Percentiles rank a stretch among this genome's conserved stretches.
Evolutionary conservation across 2,797 vertebrate genomes (phyloP).

Genomic region (Selene dorsalis): DNA sequence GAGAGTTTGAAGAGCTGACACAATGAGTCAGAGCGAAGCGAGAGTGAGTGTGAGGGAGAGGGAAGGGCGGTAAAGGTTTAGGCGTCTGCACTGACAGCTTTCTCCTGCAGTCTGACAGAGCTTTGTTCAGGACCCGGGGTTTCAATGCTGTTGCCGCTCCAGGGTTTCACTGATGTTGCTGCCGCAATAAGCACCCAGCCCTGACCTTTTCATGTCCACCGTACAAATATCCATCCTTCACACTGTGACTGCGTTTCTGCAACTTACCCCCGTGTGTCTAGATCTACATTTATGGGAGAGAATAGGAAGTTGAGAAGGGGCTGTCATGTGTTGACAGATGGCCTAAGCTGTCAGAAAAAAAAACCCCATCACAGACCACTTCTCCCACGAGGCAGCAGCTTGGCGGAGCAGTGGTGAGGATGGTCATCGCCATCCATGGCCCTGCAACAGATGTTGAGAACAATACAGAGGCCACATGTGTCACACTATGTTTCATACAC

Average conservation of each 20-base stretch:
- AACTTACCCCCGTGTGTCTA: background rate
- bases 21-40: constrained; percentile 71
- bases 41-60: constrained; percentile 59
- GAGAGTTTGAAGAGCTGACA: constrained; percentile 74
- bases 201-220: constrained; percentile 65
- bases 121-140: constrained; percentile 68
- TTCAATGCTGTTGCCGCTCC: constrained; percentile 53
- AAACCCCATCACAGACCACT: constrained; percentile 57
- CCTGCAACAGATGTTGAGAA: constrained; percentile 68
- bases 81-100: constrained; percentile 72
- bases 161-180: constrained; percentile 58
- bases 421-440: constrained; percentile 62
- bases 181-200: constrained; percentile 48
- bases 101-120: constrained; percentile 72
- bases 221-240: constrained; percentile 57
- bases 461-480: constrained; percentile 65
- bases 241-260: background rate
- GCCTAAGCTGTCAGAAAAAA: constrained; percentile 49
- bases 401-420: constrained; percentile 43
- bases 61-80: constrained; percentile 64
- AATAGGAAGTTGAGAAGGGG: constrained; percentile 37
- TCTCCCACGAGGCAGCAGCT: constrained; percentile 56
- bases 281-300: constrained; percentile 17
- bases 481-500: constrained; percentile 70
- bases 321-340: constrained; percentile 69